These are phyloP conservation scores for Drosophila trapezifrons DNA, from an alignment of 1,140 invertebrate species.

Conservation along the genomic window DNA sequence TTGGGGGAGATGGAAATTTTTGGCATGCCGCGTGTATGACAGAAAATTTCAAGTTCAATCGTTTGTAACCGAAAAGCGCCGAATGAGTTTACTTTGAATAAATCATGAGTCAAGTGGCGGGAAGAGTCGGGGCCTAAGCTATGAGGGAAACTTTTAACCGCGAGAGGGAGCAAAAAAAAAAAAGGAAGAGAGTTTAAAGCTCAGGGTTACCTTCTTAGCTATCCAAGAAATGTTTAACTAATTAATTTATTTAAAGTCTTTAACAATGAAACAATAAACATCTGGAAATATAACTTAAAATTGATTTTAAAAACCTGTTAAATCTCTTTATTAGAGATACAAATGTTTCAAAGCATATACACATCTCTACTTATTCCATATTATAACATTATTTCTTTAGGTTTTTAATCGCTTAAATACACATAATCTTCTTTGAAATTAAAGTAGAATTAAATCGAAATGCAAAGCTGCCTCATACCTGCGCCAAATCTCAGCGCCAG, in stretches of 20 bases:
- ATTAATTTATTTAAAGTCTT: neutral
- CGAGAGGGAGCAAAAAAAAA: neutral
- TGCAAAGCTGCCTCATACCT: slow-evolving; percentile 18
- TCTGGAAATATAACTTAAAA: neutral
- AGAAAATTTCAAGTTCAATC: slow-evolving; percentile 69
- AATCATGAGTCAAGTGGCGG: slow-evolving; percentile 61
- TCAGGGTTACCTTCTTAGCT: neutral
- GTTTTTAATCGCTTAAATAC: neutral
- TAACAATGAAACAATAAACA: neutral
- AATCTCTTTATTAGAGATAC: neutral
- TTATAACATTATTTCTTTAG: neutral
- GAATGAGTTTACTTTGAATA: slow-evolving; percentile 77
- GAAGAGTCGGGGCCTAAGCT: slow-evolving; percentile 18
- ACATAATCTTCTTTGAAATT: neutral
- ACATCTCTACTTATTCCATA: too few relatives aligned
- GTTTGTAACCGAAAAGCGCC: slow-evolving; percentile 58
- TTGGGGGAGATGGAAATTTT: slow-evolving; percentile 15
- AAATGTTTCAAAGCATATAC: neutral
- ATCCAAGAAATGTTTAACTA: too few relatives aligned
- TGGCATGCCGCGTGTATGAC: slow-evolving; percentile 47
- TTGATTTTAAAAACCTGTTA: neutral
- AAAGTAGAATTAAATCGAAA: neutral
- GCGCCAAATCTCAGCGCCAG: slow-evolving; percentile 28
- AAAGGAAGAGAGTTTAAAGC: neutral
- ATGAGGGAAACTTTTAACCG: slow-evolving; percentile 41